Evolutionary conservation across 2,888 invertebrate genomes (phyloP).

Genomic region (Drosophila vallismaia): DNA sequence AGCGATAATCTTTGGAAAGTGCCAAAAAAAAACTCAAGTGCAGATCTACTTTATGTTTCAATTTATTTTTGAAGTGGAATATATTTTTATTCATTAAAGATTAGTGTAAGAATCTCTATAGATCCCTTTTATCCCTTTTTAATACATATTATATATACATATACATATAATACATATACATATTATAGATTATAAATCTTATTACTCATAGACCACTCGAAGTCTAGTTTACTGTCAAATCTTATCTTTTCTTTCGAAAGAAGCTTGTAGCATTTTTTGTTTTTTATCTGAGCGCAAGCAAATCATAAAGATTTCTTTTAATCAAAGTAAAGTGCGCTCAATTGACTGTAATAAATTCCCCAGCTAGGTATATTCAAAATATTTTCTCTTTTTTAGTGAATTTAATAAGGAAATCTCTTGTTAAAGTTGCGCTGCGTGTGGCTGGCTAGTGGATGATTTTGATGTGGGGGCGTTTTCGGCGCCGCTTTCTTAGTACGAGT

Average conservation of each 20-base stretch:
- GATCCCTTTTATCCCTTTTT: neutral
- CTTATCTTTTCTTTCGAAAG: constrained; percentile 24
- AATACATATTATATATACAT: no score
- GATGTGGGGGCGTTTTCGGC: constrained; percentile 24
- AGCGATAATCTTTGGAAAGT: constrained; percentile 12
- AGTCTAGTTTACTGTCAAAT: constrained; percentile 10
- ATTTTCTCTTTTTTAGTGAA: constrained; percentile 45
- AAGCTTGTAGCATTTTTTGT: constrained; percentile 6
- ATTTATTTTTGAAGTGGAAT: neutral
- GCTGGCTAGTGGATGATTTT: constrained; percentile 9
- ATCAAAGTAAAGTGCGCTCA: constrained; percentile 65
- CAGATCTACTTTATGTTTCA: neutral
- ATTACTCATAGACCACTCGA: constrained; percentile 3
- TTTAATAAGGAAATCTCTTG: constrained; percentile 74
- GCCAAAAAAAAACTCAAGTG: neutral
- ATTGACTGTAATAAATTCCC: constrained; percentile 66
- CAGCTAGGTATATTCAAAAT: constrained; percentile 43
- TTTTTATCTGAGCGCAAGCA: constrained; percentile 44
- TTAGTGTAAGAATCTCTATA: neutral
- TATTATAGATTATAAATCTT: no score
- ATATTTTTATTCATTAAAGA: neutral
- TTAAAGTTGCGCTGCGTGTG: constrained; percentile 53
- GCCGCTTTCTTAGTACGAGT: neutral
- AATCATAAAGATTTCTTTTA: constrained; percentile 66
- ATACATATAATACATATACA: no score